phyloP scores from a whole-genome alignment of 2,888 invertebrate genomes.

The Andrena dorsata region DNA sequence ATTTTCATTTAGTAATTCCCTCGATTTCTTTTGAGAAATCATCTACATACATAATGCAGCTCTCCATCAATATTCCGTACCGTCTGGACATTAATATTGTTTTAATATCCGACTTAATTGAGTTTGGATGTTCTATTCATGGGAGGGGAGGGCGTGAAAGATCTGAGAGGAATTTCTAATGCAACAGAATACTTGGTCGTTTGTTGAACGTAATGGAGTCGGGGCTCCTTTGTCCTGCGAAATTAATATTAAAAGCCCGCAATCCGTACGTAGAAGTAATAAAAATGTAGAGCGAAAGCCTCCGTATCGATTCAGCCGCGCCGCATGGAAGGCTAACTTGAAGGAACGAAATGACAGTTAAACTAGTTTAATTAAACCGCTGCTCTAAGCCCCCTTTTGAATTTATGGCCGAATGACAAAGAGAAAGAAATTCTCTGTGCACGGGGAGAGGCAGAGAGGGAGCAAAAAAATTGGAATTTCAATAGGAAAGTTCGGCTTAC shows the following conservation, averaged over 20 bases:
- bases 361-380: slow-evolving; percentile 81
- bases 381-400: slow-evolving; percentile 72
- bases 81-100: neutral
- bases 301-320: slow-evolving; percentile 57
- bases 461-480: slow-evolving; percentile 70
- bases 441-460: slow-evolving; percentile 20
- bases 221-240: slow-evolving; percentile 25
- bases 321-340: slow-evolving; percentile 43
- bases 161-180: slow-evolving; percentile 29
- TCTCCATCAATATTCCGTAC: neutral
- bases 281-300: slow-evolving; percentile 48
- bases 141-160: neutral
- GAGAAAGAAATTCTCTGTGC: slow-evolving; percentile 61
- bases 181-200: slow-evolving; percentile 11
- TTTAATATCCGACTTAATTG: neutral
- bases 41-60: neutral
- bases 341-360: slow-evolving; percentile 66
- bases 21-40: neutral
- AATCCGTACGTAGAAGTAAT: slow-evolving; percentile 47
- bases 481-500: slow-evolving; percentile 63
- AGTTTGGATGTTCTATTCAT: neutral
- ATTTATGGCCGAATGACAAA: slow-evolving; percentile 72
- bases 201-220: slow-evolving; percentile 24
- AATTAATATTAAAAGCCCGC: slow-evolving; percentile 58
- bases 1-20: neutral